Conservation (phyloP, 1,140 invertebrate genomes). For the Drosophila malerkotliana region DNA sequence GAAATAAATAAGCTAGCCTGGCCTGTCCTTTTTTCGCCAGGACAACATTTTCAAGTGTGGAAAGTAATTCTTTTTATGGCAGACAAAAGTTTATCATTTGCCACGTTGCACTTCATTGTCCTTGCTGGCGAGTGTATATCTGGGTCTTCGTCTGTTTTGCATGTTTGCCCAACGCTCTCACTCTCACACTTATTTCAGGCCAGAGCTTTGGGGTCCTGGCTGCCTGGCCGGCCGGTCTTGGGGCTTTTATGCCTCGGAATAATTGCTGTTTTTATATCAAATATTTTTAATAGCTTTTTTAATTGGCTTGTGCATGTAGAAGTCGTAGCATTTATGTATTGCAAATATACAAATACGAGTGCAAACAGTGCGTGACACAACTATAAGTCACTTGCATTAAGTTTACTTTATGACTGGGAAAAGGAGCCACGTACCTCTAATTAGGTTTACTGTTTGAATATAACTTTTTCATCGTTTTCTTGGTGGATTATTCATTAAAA, state of each 20-base stretch:
- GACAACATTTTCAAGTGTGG: conserved; percentile 51
- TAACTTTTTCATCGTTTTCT: conserved; percentile 1
- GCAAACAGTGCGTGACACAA: conserved; percentile 26
- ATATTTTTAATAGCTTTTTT: conserved; percentile 71
- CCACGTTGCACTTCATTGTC: conserved; percentile 74
- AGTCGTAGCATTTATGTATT: conserved; percentile 35
- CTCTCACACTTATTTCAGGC: conserved; percentile 23
- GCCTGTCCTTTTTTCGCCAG: conserved; percentile 21
- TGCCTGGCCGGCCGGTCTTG: conserved; percentile 7
- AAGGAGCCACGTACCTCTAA: neutral
- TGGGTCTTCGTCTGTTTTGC: conserved; percentile 52
- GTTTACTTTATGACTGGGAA: neutral
- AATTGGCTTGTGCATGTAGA: conserved; percentile 59
- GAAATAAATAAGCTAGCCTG: conserved; percentile 20
- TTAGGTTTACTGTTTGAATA: neutral
- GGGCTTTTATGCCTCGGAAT: conserved; percentile 57
- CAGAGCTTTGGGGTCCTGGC: conserved; percentile 2
- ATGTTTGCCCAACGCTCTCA: conserved; percentile 43
- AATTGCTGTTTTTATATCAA: conserved; percentile 72
- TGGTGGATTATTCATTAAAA: neutral
- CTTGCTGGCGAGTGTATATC: conserved; percentile 19
- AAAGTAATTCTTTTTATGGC: conserved; percentile 68
- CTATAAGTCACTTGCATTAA: conserved; percentile 9
- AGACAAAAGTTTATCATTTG: conserved; percentile 80
- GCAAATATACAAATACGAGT: conserved; percentile 21